These are phyloP conservation scores for Tapera naevia DNA, from an alignment of 2,797 vertebrate species.

Conservation along the genomic window DNA sequence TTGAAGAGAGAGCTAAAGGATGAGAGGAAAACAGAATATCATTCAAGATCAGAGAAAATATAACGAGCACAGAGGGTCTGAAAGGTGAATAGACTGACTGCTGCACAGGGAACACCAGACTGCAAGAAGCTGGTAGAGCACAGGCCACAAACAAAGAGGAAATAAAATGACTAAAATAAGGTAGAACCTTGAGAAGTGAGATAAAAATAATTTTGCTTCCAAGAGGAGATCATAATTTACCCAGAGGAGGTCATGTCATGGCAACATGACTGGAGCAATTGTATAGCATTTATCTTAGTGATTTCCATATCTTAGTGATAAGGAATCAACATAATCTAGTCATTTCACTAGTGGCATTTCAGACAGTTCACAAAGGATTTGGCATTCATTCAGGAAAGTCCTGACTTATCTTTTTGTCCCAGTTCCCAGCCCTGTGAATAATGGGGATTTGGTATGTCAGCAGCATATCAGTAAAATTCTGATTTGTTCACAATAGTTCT, in stretches of 20 bases:
- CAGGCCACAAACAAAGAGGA: not conserved
- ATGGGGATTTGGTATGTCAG: not conserved
- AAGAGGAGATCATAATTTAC: conserved; percentile 17
- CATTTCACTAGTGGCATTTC: not conserved
- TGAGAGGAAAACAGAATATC: not conserved
- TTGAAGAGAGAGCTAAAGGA: conserved; percentile 30
- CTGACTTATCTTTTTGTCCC: conserved; percentile 47
- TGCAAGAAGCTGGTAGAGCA: not conserved
- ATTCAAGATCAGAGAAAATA: conserved; percentile 18
- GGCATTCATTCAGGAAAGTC: conserved; percentile 47
- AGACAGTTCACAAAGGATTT: conserved; percentile 31
- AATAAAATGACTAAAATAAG: not conserved
- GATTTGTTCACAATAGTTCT: not conserved
- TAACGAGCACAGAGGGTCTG: conserved; percentile 27
- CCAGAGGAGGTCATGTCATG: conserved; percentile 1
- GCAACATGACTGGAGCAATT: not conserved
- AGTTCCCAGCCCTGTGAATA: conserved; percentile 10
- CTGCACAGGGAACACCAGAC: not conserved
- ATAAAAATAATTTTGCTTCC: not conserved
- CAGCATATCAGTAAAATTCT: not conserved
- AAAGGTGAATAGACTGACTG: not conserved
- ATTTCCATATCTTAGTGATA: conserved; percentile 39
- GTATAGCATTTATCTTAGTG: not conserved
- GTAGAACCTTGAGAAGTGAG: not conserved
- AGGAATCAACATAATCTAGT: conserved; percentile 40